Evolutionary conservation across 2,113 vertebrate genomes (phyloP), one percentile per base, ranked within the genome.

Genomic region (Athene noctua): DNA sequence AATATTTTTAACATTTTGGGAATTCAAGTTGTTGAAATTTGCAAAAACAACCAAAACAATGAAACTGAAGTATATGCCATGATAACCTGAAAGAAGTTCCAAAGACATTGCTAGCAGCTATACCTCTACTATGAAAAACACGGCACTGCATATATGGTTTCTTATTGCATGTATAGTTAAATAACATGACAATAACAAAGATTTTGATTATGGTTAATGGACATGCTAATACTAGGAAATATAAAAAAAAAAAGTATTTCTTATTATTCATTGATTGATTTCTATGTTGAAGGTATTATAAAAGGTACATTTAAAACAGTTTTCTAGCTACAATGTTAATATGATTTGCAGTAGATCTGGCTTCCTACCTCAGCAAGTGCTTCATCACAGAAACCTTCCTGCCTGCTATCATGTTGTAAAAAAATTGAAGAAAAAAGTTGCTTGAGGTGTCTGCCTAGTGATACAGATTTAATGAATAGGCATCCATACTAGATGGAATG

Each of bases 391-490:
- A 91, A 90, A 68, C 6, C 36, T 72, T 74, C 59, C 34, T 36
- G 27, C 11, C 44, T 80, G n/a, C 15, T 87, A 80, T 23, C 23
- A 51, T 19, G 8, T 34, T 79, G 34, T 74, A 80, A 92, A 90
- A 90, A 73, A 90, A 68, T 29, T 73, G 87, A 86, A 96, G 68
- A 95, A 93, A 59, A 75, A 89, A 89, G 42, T 75, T 93, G n/a
- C 54, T 88, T 66, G 65, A 93, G 32, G 32, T 94, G 46, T 55
- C 80, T 94, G 67, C 49, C 79, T 80, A 84, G 63, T 86, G 86
- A 86, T 80, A 92, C 36, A 80, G 49, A 55, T 94, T 94, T 88
- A 95, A 95, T 85, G 46, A 92, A 80, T 26, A 87, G 72, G 23
- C 51, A 94, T 26, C 36, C 20, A 73, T 80, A 87, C 66, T 51